Conservation (phyloP, 2,113 vertebrate genomes). For the Lucifuga dentata region DNA sequence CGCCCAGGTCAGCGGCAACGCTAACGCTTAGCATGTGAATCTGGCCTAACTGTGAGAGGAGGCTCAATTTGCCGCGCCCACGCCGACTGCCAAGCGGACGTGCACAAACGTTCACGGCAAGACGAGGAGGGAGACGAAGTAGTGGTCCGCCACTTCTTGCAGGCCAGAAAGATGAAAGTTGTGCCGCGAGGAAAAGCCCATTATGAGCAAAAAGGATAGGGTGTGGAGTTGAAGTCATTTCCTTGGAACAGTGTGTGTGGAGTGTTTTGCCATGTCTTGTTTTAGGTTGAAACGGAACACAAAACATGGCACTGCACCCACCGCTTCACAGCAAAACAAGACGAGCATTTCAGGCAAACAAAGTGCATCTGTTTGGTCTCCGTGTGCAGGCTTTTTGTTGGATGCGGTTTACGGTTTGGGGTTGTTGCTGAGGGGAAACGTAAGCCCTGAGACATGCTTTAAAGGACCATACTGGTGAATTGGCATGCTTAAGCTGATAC, state of each 20-base stretch:
- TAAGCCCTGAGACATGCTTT: too few species aligned
- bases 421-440: too few species aligned
- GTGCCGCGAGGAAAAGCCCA: conserved; percentile 42
- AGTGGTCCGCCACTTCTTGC: not conserved
- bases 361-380: not conserved
- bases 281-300: conserved; percentile 12
- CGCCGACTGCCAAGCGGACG: not conserved
- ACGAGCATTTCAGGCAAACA: not conserved
- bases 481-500: too few species aligned
- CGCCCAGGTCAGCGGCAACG: too few species aligned
- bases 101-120: conserved; percentile 1
- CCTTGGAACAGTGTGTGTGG: conserved; percentile 50
- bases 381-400: too few species aligned
- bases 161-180: conserved; percentile 36
- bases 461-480: too few species aligned
- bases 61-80: conserved; percentile 23
- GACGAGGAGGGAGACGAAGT: not conserved
- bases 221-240: conserved; percentile 61
- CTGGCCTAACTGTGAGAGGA: conserved; percentile 32
- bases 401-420: too few species aligned
- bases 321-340: not conserved
- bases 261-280: conserved; percentile 11
- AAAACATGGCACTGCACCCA: not conserved
- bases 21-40: too few species aligned
- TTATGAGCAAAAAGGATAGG: conserved; percentile 52